These are phyloP conservation scores for Salvator merianae DNA, from an alignment of 2,113 vertebrate genomes.

Conservation along the genomic window DNA sequence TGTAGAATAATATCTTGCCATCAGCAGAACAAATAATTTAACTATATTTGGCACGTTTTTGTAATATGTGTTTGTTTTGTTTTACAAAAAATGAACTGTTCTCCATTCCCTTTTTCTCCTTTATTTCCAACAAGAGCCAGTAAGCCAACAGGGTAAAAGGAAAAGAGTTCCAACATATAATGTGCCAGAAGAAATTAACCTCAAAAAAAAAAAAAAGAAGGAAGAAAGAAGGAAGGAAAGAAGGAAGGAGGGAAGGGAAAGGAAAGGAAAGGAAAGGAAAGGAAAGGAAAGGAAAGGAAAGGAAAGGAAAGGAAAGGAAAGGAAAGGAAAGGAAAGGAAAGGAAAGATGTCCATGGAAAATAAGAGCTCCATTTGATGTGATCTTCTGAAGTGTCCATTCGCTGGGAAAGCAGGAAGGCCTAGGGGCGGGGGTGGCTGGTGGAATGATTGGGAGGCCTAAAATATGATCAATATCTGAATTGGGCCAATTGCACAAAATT, in stretches of 20 bases:
- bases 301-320: too few species aligned
- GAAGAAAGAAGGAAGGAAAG: too few species aligned
- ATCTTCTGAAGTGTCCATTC: conserved; percentile 61
- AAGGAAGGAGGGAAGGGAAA: too few species aligned
- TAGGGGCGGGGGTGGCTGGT: conserved; percentile 43
- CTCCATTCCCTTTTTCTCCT: not conserved
- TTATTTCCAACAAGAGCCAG: conserved; percentile 53
- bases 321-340: too few species aligned
- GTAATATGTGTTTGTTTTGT: conserved; percentile 32
- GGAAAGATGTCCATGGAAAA: conserved; percentile 64
- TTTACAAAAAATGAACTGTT: too few species aligned
- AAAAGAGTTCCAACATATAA: too few species aligned
- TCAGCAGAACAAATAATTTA: conserved; percentile 43
- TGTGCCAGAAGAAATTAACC: conserved; percentile 54
- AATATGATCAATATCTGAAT: too few species aligned
- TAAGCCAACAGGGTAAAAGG: conserved; percentile 36
- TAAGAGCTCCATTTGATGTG: conserved; percentile 60
- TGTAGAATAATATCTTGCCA: conserved; percentile 37
- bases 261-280: too few species aligned
- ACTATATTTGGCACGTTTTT: conserved; percentile 50
- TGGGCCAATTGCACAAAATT: too few species aligned
- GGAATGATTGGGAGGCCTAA: conserved; percentile 42
- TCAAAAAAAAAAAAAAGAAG: too few species aligned
- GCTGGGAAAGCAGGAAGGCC: conserved; percentile 48
- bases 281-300: too few species aligned